Base-by-base conservation (phyloP, 2,888 invertebrate species). In the Nomada goodeniana region DNA sequence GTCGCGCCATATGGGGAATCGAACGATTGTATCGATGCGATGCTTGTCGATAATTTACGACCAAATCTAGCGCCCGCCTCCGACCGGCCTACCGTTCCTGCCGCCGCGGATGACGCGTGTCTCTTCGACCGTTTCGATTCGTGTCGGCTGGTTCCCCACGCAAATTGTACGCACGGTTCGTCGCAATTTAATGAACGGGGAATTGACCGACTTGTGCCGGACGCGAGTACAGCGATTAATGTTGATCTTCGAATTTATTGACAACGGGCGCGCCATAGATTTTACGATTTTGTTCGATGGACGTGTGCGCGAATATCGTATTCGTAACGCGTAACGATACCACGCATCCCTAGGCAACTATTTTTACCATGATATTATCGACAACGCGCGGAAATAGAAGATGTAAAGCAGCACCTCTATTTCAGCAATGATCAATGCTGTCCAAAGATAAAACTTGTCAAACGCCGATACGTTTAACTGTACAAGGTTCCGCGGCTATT, bases 1-100 rank as follows among this genome's bases (percentile, higher is more conserved):
- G 55, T 53, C 81, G 71, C 75, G 72, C 79, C 83, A 83, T 84
- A 83, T 82, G 83, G 82, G 36, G 82, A 71, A 75, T 83, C 82
- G 74, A n/a, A 73, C 83, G 83, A 83, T 83, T 60, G 78, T 78
- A 82, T 83, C 83, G 77, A 23, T 36, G 61, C 60, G 82, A 76
- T 82, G 73, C 72, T 76, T 82, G 72, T 73, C 82, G 75, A 83
- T 83, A 71, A 83, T 83, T 83, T 82, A 83, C 68, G 29, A 29
- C 55, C 59, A 67, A 70, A 50, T 82, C 73, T 82, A 18, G 50
- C 23, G 52, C 53, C 65, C 53, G 20, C 20, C 50, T 42, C 64
- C 53, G 59, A 59, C 53, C 42, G 29, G 18, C 53, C 50, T 64
- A 60, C 36, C 44, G 26, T 50, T 23, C 44, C 11, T 13, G 29